A percentile compares a stretch with the other conserved stretches of the same genome.
Evolutionary conservation across 2,113 vertebrate genomes (phyloP).

Genomic region (Puntigrus tetrazona): DNA sequence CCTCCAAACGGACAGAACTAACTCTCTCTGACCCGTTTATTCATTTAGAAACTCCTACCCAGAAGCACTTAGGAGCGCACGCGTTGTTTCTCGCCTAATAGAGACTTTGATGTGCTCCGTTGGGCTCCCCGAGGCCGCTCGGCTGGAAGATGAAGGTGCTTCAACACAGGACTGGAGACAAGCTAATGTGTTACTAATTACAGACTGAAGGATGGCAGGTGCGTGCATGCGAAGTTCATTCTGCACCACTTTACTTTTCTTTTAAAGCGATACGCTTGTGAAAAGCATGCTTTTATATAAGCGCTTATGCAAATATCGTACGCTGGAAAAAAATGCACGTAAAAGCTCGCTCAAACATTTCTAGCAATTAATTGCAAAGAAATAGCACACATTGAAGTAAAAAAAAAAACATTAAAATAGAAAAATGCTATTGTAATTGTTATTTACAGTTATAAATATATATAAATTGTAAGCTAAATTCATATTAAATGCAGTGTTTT

Average conservation of each 20-base stretch:
- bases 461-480: too few relatives aligned
- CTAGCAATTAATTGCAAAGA: too few relatives aligned
- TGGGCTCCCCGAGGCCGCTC: not conserved
- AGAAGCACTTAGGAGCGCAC: conserved; percentile 9
- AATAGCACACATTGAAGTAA: too few relatives aligned
- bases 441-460: too few relatives aligned
- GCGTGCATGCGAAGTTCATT: not conserved
- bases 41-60: conserved; percentile 20
- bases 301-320: not conserved
- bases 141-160: not conserved
- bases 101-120: conserved; percentile 23
- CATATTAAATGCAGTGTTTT: not conserved
- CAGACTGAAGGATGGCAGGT: not conserved
- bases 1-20: conserved; percentile 10
- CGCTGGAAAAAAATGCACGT: not conserved
- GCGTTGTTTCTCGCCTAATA: not conserved
- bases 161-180: not conserved
- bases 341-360: too few relatives aligned
- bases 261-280: not conserved
- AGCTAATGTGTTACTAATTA: not conserved
- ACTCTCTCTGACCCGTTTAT: conserved; percentile 33
- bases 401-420: too few relatives aligned
- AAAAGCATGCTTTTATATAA: too few relatives aligned
- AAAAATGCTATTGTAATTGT: too few relatives aligned
- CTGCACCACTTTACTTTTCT: not conserved